Percentiles rank a stretch among this genome's conserved stretches.
Evolutionary conservation across 2,113 vertebrate genomes (phyloP).

Genomic region (Vulpes ferrilata): DNA sequence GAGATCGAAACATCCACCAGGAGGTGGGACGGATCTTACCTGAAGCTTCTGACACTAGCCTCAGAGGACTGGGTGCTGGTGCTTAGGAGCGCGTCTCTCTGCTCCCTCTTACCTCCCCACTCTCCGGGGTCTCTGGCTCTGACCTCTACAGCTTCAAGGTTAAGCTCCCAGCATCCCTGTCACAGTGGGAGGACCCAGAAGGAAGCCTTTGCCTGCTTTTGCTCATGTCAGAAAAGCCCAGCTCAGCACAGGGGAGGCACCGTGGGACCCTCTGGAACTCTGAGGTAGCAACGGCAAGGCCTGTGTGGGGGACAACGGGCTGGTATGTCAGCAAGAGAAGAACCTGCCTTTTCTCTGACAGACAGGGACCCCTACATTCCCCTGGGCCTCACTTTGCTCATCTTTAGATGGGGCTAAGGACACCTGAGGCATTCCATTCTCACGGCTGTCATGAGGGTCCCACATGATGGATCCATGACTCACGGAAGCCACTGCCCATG

Average conservation of each 20-base stretch:
- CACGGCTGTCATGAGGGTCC: not conserved
- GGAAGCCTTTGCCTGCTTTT: not conserved
- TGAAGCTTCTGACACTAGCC: not conserved
- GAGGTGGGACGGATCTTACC: not conserved
- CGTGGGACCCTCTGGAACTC: not conserved
- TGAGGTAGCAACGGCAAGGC: not conserved
- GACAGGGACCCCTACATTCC: not conserved
- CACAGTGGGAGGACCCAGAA: too few relatives aligned
- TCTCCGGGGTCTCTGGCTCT: not conserved
- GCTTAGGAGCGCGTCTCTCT: not conserved
- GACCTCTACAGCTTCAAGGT: not conserved
- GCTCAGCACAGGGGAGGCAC: not conserved
- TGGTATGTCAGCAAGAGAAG: not conserved
- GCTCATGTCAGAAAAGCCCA: not conserved
- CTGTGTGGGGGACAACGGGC: fast-evolving
- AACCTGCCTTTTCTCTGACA: not conserved
- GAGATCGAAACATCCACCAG: not conserved
- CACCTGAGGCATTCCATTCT: not conserved
- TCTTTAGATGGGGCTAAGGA: not conserved
- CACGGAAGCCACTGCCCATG: not conserved
- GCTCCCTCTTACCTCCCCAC: not conserved
- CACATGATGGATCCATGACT: fast-evolving
- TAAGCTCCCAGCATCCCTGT: not conserved
- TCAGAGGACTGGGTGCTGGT: not conserved
- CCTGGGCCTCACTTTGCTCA: not conserved